phyloP scores from a whole-genome alignment of 2,113 vertebrate genomes.

The Arenaria interpres region DNA sequence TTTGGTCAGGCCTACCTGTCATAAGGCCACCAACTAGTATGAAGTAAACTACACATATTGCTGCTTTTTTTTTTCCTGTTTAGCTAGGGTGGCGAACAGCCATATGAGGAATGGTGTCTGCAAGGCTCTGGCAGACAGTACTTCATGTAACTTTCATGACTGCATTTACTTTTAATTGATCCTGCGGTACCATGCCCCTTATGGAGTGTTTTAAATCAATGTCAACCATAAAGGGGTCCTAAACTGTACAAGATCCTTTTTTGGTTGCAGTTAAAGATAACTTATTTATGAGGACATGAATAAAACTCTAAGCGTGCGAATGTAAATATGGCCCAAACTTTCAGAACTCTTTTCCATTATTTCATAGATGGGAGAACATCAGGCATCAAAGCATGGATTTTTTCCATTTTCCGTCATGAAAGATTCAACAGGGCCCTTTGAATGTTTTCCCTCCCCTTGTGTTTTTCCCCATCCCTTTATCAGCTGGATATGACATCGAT shows the following conservation, averaged over 20 bases:
- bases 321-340: conserved; percentile 4
- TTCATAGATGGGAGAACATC: not conserved
- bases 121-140: not conserved
- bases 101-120: not conserved
- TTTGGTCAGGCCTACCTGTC: not conserved
- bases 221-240: conserved; percentile 33
- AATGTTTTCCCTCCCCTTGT: not conserved
- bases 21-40: not conserved
- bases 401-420: not conserved
- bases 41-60: not conserved
- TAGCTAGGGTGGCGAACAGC: not conserved
- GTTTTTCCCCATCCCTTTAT: not conserved
- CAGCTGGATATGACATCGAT: not conserved
- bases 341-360: not conserved
- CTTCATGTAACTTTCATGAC: conserved; percentile 60
- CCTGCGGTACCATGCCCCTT: not conserved
- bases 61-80: not conserved
- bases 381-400: not conserved
- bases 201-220: conserved; percentile 44
- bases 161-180: conserved; percentile 45
- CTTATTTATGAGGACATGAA: conserved; percentile 24
- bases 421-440: not conserved
- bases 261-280: conserved; percentile 32
- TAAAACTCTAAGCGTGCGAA: not conserved
- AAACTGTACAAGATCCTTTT: conserved; percentile 31